Evolutionary conservation across 2,797 vertebrate genomes (phyloP), one percentile per base, ranked within the genome.

Genomic region (Rhyacichthys aspro): DNA sequence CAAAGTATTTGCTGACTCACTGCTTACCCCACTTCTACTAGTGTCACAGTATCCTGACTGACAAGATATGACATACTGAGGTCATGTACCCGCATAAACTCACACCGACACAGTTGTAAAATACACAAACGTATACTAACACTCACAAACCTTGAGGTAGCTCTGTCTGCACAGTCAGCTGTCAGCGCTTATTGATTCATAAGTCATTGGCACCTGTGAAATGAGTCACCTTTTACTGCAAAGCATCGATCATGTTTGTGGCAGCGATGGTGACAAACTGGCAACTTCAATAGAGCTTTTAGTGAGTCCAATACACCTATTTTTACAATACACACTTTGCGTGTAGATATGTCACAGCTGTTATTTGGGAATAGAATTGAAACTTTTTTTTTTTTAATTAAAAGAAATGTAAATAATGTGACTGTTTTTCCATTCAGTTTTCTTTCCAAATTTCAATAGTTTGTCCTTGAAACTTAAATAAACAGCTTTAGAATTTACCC

Each of bases 1-100:
- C 76, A 65, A 73, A 64, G 70, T 64, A 69, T 83, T 68, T 89
- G 90, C 90, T 90, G 90, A 92, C 78, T 91, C 87, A 83, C 65
- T 76, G 78, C 76, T 81, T 84, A 47, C 78, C 53, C 67, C 45
- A 59, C 41, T 19, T 16, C 53, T 48, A n/a, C 46, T 43, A 52
- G 60, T 78, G 59, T 84, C 76, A 67, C 64, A 75, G 71, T 63
- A 68, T 53, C 39, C 73, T 69, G 75, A 79, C 76, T 84, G 88
- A 86, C 85, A 79, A 74, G 62, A 74, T 50, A 43, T 77, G 74
- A 81, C 76, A 71, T 18, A 52, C 46, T 42, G 59, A 86, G 83
- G 86, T 85, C 87, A 70, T 38, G 50, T 61, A 46, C 69, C 50
- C 46, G 43, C 42, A 32, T 23, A 39, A 15, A 19, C 16, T 36